Evolutionary conservation across 2,113 vertebrate species (phyloP), one percentile per base, ranked within the genome.

Genomic region (Pituophis catenifer): DNA sequence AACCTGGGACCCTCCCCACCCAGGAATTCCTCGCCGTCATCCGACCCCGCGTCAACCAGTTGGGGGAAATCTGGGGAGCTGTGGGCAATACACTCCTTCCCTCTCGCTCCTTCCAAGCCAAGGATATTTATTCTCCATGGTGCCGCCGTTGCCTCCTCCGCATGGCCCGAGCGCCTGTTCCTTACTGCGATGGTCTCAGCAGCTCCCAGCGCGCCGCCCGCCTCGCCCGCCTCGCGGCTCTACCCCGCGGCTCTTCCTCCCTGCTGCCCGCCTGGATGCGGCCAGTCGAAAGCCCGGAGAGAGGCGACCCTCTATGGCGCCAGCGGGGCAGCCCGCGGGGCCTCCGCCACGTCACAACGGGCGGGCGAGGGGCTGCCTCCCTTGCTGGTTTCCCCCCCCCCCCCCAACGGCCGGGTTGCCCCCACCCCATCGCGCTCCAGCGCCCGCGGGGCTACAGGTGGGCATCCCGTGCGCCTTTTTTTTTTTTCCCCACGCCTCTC

Each of bases 101-200:
- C 44, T 7, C 55, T 8, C 2, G 23, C 17, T 86, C 38, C 33
- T 21, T 29, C 48, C 11, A 26, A 6, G 29, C 5, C 0, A 85
- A 93, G 97, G 98, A 98, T 98, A 98, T 98, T 91, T 98, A 38
- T 90, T 96, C 33, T 98, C 97, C 97, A 97, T 96, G 94, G 15
- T 0, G 0, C 29, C 12, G 91, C 1, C 24, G 91, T 3, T 8
- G 19, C 23, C 0, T 53, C 33, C 70, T 50, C 33, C 29, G 54
- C 62, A 21, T n/a, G 89, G 44, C 65, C 55, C 50, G 8, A 7
- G 85, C 89, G 62, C 29, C 0, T 9, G 17, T 13, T 95, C 89
- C 62, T 97, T 94, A 94, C 91, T 58, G 85, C 0, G 0, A 33
- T 5, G 91, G n/a, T 0, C 0, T 33, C 17, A 12, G 90, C 2